phyloP scores from a whole-genome alignment of 2,797 vertebrate genomes.

The Menidia menidia region DNA sequence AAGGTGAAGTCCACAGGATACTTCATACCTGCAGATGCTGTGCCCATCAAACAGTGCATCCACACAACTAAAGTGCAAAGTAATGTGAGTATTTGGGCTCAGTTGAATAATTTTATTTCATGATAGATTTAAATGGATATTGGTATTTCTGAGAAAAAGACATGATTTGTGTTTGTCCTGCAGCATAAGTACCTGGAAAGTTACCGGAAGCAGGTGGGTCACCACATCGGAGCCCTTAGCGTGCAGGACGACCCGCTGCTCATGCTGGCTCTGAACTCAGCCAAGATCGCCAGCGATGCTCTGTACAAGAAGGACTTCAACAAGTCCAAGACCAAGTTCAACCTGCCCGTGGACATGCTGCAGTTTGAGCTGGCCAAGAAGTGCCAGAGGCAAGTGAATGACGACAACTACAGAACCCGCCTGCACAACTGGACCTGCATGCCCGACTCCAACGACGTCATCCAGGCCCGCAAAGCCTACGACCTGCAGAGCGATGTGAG shows the following conservation, averaged over 20 bases:
- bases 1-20: slow-evolving; percentile 93
- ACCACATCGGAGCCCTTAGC: slow-evolving; percentile 89
- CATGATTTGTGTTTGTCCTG: slow-evolving; percentile 20
- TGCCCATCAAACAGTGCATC: slow-evolving; percentile 91
- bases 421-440: slow-evolving; percentile 94
- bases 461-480: slow-evolving; percentile 92
- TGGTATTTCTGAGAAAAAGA: not conserved
- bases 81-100: slow-evolving; percentile 81
- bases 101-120: not conserved
- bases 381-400: slow-evolving; percentile 90
- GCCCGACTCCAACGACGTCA: slow-evolving; percentile 91
- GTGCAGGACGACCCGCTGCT: slow-evolving; percentile 88
- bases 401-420: slow-evolving; percentile 88
- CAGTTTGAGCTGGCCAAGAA: slow-evolving; percentile 89
- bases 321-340: slow-evolving; percentile 89
- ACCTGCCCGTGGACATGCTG: slow-evolving; percentile 92
- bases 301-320: slow-evolving; percentile 94
- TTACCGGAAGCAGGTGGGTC: slow-evolving; percentile 91
- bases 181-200: slow-evolving; percentile 92
- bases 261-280: slow-evolving; percentile 87
- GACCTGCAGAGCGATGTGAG: slow-evolving; percentile 94
- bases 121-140: not conserved
- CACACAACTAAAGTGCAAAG: slow-evolving; percentile 87
- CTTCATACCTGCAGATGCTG: slow-evolving; percentile 90
- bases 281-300: slow-evolving; percentile 89